These are phyloP conservation scores for Hemibagrus guttatus DNA, from an alignment of 2,797 vertebrate species.

Conservation along the genomic window DNA sequence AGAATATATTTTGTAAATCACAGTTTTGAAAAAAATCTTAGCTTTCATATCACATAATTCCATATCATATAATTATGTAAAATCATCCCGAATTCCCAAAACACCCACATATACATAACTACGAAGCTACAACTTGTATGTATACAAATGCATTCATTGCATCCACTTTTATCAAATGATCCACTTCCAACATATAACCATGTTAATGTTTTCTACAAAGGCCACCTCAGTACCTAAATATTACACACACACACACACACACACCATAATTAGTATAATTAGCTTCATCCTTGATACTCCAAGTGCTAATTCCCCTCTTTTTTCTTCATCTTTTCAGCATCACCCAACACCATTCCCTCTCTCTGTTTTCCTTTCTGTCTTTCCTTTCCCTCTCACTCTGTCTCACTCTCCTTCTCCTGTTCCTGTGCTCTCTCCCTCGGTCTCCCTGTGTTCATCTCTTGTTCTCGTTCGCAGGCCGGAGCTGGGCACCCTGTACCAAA, in stretches of 20 bases:
- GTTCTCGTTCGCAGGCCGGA: constrained; percentile 29
- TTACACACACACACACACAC: constrained; percentile 7
- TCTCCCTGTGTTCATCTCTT: constrained; percentile 17
- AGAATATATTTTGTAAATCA: not conserved
- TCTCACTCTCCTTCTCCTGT: constrained; percentile 37
- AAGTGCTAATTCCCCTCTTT: not conserved
- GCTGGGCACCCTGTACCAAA: constrained; percentile 57
- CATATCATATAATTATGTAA: not conserved
- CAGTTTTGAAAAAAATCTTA: not conserved
- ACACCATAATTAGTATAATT: not conserved
- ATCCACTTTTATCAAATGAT: not conserved
- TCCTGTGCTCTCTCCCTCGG: constrained; percentile 8
- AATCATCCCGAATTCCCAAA: not conserved
- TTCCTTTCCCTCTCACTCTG: constrained; percentile 14
- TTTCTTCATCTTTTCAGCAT: not conserved
- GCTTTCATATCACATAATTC: not conserved
- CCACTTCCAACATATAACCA: not conserved
- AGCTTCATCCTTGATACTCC: not conserved
- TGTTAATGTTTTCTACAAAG: not conserved
- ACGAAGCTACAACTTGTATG: not conserved
- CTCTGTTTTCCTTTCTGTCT: not conserved
- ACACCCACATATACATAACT: not conserved
- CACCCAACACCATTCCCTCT: not conserved
- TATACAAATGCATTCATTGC: not conserved
- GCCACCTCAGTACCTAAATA: not conserved